A percentile compares a stretch with the other conserved stretches of the same genome.
Evolutionary conservation across 2,797 vertebrate species (phyloP).

Genomic region (Periparus ater): DNA sequence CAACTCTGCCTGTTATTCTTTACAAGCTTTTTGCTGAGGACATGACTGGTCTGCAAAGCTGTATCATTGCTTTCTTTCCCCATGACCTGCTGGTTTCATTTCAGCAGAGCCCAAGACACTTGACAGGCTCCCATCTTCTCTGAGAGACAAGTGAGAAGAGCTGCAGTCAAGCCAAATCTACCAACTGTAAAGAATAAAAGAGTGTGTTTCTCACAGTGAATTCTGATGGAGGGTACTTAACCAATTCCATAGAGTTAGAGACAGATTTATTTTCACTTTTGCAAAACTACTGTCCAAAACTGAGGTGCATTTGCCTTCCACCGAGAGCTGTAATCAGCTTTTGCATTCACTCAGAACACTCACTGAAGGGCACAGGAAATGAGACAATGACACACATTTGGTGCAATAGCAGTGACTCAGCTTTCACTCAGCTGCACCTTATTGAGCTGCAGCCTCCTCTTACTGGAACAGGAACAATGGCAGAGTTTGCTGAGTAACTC

Average conservation of each 20-base stretch:
- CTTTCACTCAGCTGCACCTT: conserved; percentile 12
- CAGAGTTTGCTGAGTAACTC: conserved; percentile 31
- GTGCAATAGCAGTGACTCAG: conserved; percentile 23
- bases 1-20: conserved; percentile 29
- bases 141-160: not conserved
- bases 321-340: not conserved
- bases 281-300: not conserved
- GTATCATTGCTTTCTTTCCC: not conserved
- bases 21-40: not conserved
- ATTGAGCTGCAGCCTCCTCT: not conserved
- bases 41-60: not conserved
- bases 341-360: not conserved
- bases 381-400: not conserved
- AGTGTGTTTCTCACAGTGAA: not conserved
- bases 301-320: not conserved
- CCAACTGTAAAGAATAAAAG: not conserved
- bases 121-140: not conserved
- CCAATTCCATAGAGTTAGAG: not conserved
- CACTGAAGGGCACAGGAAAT: not conserved
- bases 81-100: not conserved
- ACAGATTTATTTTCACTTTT: not conserved
- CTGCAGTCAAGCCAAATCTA: not conserved
- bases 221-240: not conserved
- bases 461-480: conserved; percentile 38
- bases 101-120: not conserved